Conservation (phyloP, 92 coral and sea anemone genomes). For the Heliopora coerulea region DNA sequence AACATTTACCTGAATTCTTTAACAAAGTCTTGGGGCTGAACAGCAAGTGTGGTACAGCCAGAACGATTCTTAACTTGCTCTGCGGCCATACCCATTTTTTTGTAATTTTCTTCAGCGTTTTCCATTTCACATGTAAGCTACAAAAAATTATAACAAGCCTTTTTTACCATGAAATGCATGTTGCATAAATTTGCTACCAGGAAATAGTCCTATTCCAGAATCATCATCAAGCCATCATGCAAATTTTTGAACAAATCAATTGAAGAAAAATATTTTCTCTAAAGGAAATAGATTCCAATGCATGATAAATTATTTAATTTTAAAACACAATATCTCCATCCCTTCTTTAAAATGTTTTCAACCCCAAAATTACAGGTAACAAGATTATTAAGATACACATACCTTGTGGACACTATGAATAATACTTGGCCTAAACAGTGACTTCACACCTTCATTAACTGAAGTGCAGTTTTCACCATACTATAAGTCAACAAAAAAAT, state of each 20-base stretch:
- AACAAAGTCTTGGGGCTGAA: slow-evolving; percentile 80
- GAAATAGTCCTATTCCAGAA: too few relatives aligned
- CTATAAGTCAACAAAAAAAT: background rate
- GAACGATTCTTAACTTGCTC: slow-evolving; percentile 58
- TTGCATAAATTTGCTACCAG: too few relatives aligned
- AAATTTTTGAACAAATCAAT: too few relatives aligned
- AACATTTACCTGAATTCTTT: slow-evolving; percentile 69
- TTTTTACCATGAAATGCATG: too few relatives aligned
- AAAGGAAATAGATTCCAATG: too few relatives aligned
- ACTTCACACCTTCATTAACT: background rate
- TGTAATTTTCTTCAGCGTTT: slow-evolving; percentile 64
- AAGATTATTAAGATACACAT: background rate
- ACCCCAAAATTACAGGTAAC: too few relatives aligned
- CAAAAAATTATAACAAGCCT: background rate
- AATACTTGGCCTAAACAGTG: background rate
- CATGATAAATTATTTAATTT: too few relatives aligned
- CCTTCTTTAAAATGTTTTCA: too few relatives aligned
- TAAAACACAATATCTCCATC: too few relatives aligned
- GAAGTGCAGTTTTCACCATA: background rate
- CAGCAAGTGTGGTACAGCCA: slow-evolving; percentile 74
- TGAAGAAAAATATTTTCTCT: too few relatives aligned
- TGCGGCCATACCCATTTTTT: slow-evolving; percentile 66
- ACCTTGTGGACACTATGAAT: slow-evolving; percentile 36
- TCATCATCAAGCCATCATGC: too few relatives aligned
- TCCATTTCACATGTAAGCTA: slow-evolving; percentile 73